phyloP scores from a whole-genome alignment of 2,888 invertebrate genomes.

The Drosophila hamatofila region DNA sequence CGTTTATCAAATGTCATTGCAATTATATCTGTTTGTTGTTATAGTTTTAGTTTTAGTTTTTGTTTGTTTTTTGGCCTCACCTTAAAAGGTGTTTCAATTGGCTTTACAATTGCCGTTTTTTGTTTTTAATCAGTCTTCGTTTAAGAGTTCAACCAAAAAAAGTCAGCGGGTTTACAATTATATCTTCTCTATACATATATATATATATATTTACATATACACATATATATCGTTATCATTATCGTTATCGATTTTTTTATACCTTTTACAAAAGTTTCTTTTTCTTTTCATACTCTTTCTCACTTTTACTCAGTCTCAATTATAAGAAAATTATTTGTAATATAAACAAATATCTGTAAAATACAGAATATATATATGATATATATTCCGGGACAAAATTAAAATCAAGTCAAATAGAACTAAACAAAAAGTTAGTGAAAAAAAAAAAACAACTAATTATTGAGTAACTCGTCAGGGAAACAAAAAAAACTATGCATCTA shows the following conservation, averaged over 20 bases:
- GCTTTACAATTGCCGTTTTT: constrained; percentile 76
- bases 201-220: neutral
- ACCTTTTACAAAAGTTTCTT: constrained; percentile 49
- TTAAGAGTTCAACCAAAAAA: constrained; percentile 79
- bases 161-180: constrained; percentile 78
- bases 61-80: constrained; percentile 66
- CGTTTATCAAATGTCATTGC: constrained; percentile 75
- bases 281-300: constrained; percentile 49
- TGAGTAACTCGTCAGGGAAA: constrained; percentile 43
- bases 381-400: constrained; percentile 36
- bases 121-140: constrained; percentile 81
- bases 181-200: constrained; percentile 31
- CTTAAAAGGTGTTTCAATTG: constrained; percentile 77
- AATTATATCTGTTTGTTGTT: constrained; percentile 38
- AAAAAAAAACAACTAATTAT: constrained; percentile 28
- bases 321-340: constrained; percentile 57
- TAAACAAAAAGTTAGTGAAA: constrained; percentile 10
- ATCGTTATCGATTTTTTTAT: constrained; percentile 6
- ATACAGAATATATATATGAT: constrained; percentile 17
- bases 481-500: neutral
- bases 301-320: constrained; percentile 76
- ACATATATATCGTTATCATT: constrained; percentile 19
- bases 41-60: constrained; percentile 41
- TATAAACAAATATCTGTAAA: constrained; percentile 33
- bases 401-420: constrained; percentile 30